phyloP scores from a whole-genome alignment of 1,140 invertebrate species.

The Eulimnadia texana region DNA sequence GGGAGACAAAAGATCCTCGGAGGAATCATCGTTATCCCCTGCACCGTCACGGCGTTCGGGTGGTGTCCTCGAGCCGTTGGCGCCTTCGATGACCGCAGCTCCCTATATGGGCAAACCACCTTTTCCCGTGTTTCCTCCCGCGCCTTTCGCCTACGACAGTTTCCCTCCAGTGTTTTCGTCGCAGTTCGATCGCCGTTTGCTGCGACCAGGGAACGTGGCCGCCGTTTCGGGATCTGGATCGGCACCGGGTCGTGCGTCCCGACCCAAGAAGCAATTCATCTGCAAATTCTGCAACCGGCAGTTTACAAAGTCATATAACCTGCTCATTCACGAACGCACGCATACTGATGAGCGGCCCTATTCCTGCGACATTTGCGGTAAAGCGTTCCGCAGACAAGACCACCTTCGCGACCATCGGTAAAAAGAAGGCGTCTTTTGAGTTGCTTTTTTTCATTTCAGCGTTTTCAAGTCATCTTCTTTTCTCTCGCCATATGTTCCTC shows the following conservation, averaged over 20 bases:
- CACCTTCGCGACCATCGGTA: slow-evolving; percentile 89
- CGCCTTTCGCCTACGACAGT: slow-evolving; percentile 11
- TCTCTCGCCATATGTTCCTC: neutral
- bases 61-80: slow-evolving; percentile 30
- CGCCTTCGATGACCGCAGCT: slow-evolving; percentile 24
- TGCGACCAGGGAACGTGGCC: slow-evolving; percentile 40
- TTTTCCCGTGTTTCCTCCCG: neutral
- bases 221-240: slow-evolving; percentile 53
- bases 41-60: slow-evolving; percentile 13
- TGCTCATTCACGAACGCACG: slow-evolving; percentile 91
- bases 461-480: neutral
- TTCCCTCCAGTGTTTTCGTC: slow-evolving; percentile 14
- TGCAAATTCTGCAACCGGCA: slow-evolving; percentile 94
- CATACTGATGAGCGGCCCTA: slow-evolving; percentile 96
- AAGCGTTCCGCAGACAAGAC: slow-evolving; percentile 90
- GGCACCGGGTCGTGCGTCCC: slow-evolving; percentile 48
- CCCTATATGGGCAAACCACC: slow-evolving; percentile 3
- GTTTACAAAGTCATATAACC: slow-evolving; percentile 96
- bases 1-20: slow-evolving; percentile 3
- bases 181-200: slow-evolving; percentile 19
- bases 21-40: slow-evolving; percentile 3
- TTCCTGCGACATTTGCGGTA: slow-evolving; percentile 93
- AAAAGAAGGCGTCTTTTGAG: slow-evolving; percentile 21
- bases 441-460: neutral
- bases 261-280: slow-evolving; percentile 93